These are phyloP conservation scores for Holothuria scabra DNA, from an alignment of 53 echinoderm and acorn worm species.

Conservation along the genomic window DNA sequence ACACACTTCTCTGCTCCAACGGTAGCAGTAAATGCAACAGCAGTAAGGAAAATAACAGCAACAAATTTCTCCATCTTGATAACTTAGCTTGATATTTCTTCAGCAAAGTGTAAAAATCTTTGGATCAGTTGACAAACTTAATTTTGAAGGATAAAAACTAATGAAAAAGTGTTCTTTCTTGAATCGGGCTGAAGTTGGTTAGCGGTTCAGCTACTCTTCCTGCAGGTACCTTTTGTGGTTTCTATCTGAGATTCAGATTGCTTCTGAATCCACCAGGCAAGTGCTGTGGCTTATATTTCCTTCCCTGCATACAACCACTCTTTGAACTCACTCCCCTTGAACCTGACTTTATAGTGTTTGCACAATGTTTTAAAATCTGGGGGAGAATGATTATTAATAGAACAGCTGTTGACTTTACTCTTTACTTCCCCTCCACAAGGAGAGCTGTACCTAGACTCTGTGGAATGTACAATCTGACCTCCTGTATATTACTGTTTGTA, in stretches of 20 bases:
- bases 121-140: too few relatives aligned
- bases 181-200: too few relatives aligned
- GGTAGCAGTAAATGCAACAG: neutral
- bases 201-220: too few relatives aligned
- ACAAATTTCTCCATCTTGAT: slow-evolving; percentile 21
- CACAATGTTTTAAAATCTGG: neutral
- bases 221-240: too few relatives aligned
- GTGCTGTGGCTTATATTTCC: slow-evolving; percentile 33
- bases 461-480: slow-evolving; percentile 29
- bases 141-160: too few relatives aligned
- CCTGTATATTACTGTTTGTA: neutral
- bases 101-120: neutral
- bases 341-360: neutral
- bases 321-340: neutral
- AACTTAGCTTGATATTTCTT: too few relatives aligned
- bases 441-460: neutral
- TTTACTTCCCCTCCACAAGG: neutral
- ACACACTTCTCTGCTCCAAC: slow-evolving; percentile 8
- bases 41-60: neutral
- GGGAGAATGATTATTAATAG: neutral
- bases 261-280: slow-evolving; percentile 23
- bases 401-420: neutral
- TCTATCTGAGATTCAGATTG: neutral
- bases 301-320: neutral
- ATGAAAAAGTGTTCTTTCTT: too few relatives aligned